These are phyloP conservation scores for Diabrotica balteata DNA, from an alignment of 2,888 invertebrate species.

Conservation along the genomic window DNA sequence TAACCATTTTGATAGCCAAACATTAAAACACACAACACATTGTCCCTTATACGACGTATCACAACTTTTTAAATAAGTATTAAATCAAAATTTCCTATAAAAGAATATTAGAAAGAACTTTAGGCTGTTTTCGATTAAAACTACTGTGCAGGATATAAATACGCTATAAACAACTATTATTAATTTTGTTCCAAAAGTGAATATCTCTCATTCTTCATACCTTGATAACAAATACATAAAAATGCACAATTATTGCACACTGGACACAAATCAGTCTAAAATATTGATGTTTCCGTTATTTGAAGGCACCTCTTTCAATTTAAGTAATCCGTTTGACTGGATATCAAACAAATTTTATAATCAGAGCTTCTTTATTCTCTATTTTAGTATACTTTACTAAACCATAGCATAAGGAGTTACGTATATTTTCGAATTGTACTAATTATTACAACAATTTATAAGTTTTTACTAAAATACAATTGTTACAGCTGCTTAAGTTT, in stretches of 20 bases:
- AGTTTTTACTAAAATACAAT: too few species aligned
- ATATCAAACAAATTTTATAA: background rate
- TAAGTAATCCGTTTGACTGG: conserved; percentile 13
- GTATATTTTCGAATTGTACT: too few species aligned
- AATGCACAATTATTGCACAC: conserved; percentile 39
- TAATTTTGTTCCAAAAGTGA: conserved; percentile 22
- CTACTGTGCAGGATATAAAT: background rate
- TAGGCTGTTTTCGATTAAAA: too few species aligned
- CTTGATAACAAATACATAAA: conserved; percentile 34
- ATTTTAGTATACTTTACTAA: too few species aligned
- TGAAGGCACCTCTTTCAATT: conserved; percentile 24
- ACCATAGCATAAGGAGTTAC: too few species aligned
- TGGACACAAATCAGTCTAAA: conserved; percentile 32
- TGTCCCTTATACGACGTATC: conserved; percentile 2
- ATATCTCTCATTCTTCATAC: conserved; percentile 5
- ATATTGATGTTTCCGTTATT: conserved; percentile 31
- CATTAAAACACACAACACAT: conserved; percentile 2
- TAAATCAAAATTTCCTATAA: conserved; percentile 1
- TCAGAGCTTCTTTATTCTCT: too few species aligned
- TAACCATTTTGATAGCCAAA: too few species aligned
- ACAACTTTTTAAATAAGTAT: conserved; percentile 1
- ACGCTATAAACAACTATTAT: background rate
- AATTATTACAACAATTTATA: too few species aligned
- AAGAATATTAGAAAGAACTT: too few species aligned
- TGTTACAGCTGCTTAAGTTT: too few species aligned